phyloP scores from a whole-genome alignment of 2,113 vertebrate species.

The Myiozetetes cayanensis region DNA sequence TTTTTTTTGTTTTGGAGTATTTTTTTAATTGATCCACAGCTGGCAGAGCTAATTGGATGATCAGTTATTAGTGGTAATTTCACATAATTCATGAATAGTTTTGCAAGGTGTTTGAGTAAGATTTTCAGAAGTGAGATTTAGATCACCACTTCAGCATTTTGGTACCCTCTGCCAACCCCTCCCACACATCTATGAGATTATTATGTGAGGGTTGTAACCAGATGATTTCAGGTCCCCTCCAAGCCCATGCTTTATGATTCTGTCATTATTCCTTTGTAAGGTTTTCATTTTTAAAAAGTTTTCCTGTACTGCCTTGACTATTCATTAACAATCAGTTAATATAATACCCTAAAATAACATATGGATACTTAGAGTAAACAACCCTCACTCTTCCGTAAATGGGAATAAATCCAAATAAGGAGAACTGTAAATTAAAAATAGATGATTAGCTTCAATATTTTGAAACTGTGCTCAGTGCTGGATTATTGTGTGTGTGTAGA shows the following conservation, averaged over 20 bases:
- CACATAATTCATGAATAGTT: not conserved
- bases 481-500: not conserved
- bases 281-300: not conserved
- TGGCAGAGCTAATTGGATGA: not conserved
- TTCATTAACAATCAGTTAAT: not conserved
- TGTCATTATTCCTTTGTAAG: not conserved
- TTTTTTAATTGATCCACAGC: not conserved
- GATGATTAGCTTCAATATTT: not conserved
- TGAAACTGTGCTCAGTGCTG: fast-evolving
- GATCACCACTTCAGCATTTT: not conserved
- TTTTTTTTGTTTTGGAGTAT: not conserved
- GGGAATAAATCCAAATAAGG: not conserved
- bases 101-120: not conserved
- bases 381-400: not conserved
- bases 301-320: not conserved
- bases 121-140: not conserved
- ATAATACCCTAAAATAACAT: not conserved
- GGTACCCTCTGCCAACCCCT: not conserved
- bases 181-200: not conserved
- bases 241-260: not conserved
- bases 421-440: not conserved
- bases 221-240: not conserved
- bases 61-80: not conserved
- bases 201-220: not conserved
- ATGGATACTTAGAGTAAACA: not conserved